Evolutionary conservation across 2,888 invertebrate genomes (phyloP).

Genomic region (Chaitophorus viminalis): DNA sequence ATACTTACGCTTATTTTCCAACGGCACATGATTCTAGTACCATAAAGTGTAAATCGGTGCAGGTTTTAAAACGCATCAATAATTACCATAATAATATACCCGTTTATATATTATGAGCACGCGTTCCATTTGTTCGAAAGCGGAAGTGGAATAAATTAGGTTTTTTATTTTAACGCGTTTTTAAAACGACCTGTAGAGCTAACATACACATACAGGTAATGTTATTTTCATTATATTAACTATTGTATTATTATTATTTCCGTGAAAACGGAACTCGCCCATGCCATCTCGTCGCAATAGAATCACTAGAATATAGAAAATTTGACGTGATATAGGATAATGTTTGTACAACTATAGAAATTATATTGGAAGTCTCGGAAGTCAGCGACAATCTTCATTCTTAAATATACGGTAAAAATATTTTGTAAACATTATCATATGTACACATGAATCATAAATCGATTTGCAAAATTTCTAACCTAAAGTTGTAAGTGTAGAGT

Average conservation of each 20-base stretch:
- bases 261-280: not conserved
- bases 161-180: constrained; percentile 50
- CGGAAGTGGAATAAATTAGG: constrained; percentile 53
- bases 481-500: not conserved
- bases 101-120: constrained; percentile 22
- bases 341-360: not conserved
- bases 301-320: too few species aligned
- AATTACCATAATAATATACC: not conserved
- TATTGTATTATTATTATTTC: not conserved
- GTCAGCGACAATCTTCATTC: not conserved
- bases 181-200: constrained; percentile 14
- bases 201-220: not conserved
- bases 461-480: not conserved
- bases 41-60: too few species aligned
- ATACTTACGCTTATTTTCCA: too few species aligned
- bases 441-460: not conserved
- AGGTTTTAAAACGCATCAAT: not conserved
- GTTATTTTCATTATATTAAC: not conserved
- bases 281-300: not conserved
- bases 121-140: constrained; percentile 23
- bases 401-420: too few species aligned
- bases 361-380: not conserved
- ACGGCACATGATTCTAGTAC: too few species aligned
- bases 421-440: too few species aligned
- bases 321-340: not conserved